phyloP scores from a whole-genome alignment of 2,888 invertebrate genomes.

The Erynnis tages region DNA sequence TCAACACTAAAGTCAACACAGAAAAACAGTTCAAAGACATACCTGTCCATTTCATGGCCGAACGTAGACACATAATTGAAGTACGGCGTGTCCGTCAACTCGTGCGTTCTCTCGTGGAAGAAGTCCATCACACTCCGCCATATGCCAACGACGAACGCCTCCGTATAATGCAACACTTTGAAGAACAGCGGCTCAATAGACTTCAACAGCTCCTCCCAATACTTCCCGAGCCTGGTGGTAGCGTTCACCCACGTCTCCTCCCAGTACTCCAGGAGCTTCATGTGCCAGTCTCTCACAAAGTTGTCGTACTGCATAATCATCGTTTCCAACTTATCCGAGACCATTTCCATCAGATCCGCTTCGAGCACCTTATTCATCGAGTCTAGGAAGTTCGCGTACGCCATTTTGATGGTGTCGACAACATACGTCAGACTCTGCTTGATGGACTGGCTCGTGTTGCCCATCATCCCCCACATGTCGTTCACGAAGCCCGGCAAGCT shows the following conservation, averaged over 20 bases:
- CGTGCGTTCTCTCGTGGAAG: constrained; percentile 89
- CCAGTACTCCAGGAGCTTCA: constrained; percentile 83
- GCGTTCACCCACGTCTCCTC: constrained; percentile 88
- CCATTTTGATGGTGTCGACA: constrained; percentile 86
- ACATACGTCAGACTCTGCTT: constrained; percentile 88
- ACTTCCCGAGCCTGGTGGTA: constrained; percentile 82
- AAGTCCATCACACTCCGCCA: constrained; percentile 89
- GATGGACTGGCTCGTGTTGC: constrained; percentile 90
- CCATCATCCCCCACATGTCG: constrained; percentile 93
- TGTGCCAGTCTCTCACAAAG: constrained; percentile 89
- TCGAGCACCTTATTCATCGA: constrained; percentile 86
- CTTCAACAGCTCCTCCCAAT: constrained; percentile 88
- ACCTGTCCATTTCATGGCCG: constrained; percentile 88
- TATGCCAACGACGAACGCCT: constrained; percentile 87
- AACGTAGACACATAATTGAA: constrained; percentile 90
- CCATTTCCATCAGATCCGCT: constrained; percentile 88
- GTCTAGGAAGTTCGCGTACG: constrained; percentile 86
- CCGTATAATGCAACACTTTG: constrained; percentile 87
- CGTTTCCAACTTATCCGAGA: constrained; percentile 85
- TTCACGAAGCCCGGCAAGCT: constrained; percentile 89
- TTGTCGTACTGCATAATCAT: constrained; percentile 89
- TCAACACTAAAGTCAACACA: too few relatives aligned
- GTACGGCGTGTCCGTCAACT: constrained; percentile 90
- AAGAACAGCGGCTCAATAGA: constrained; percentile 90
- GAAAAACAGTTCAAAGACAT: constrained; percentile 41